Percentiles rank a stretch among this genome's conserved stretches.
Evolutionary conservation across 2,113 vertebrate genomes (phyloP).

Genomic region (Dipodomys ordii): DNA sequence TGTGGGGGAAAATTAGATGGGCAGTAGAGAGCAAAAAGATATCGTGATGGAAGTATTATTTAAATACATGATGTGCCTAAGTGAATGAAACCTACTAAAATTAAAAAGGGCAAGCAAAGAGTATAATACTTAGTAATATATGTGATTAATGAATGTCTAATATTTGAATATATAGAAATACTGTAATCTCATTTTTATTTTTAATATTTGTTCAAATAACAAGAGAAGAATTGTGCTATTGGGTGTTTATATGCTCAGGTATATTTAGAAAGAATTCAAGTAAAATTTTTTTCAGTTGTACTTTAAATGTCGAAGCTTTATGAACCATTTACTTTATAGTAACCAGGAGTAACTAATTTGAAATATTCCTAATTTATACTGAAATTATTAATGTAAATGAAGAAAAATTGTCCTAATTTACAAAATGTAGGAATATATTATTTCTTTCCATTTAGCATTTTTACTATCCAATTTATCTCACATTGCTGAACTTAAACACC

Average conservation of each 20-base stretch:
- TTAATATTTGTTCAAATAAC: too few relatives aligned
- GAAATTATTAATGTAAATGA: background rate
- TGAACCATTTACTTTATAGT: background rate
- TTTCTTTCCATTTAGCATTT: background rate
- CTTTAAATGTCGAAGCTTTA: background rate
- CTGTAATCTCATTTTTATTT: too few relatives aligned
- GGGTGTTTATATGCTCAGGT: background rate
- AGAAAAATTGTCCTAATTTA: background rate
- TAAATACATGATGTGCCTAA: too few relatives aligned
- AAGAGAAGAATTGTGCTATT: background rate
- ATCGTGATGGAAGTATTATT: too few relatives aligned
- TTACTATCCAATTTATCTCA: background rate
- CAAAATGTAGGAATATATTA: background rate
- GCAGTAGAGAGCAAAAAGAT: too few relatives aligned
- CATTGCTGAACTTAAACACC: background rate
- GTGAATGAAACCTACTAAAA: too few relatives aligned
- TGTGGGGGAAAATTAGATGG: too few relatives aligned
- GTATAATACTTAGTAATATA: too few relatives aligned
- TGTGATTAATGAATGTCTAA: too few relatives aligned
- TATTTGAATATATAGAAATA: too few relatives aligned
- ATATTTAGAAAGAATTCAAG: background rate
- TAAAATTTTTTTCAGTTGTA: background rate
- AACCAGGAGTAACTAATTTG: background rate
- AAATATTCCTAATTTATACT: constrained; percentile 2
- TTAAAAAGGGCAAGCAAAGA: too few relatives aligned